Percentiles rank a stretch among this genome's conserved stretches.
These are phyloP conservation scores for Piscicola geometra DNA, from an alignment of 2,888 invertebrate species.

Conservation along the genomic window DNA sequence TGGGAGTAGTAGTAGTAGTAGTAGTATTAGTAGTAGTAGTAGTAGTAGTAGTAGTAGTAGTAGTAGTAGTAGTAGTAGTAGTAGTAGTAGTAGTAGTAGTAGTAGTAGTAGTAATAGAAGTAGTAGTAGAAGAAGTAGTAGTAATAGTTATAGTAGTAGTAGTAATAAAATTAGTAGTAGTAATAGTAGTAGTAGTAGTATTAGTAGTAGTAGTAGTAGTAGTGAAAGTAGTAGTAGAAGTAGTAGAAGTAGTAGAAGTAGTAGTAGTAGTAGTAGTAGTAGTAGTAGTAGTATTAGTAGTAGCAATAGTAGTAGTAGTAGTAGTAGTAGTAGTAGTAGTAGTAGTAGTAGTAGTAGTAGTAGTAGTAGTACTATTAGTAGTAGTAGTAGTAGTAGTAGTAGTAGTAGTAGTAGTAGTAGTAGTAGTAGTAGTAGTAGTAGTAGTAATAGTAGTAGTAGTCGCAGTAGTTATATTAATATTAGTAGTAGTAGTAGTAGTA, in stretches of 20 bases:
- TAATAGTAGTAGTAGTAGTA: too few species aligned
- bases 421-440: constrained; percentile 1
- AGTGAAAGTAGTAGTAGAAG: neutral
- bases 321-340: neutral
- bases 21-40: neutral
- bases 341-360: neutral
- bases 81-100: too few species aligned
- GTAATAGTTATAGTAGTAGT: too few species aligned
- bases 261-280: neutral
- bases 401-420: neutral
- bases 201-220: too few species aligned
- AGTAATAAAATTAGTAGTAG: too few species aligned
- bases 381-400: neutral
- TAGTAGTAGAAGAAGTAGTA: too few species aligned
- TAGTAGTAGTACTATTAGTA: constrained; percentile 8
- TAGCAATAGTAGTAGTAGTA: neutral
- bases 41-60: neutral
- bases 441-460: neutral
- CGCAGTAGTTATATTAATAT: neutral
- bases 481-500: constrained; percentile 1
- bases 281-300: neutral
- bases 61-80: too few species aligned
- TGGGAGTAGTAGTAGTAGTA: neutral
- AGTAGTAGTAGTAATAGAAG: too few species aligned
- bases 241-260: neutral